Conservation (phyloP, 1,140 invertebrate species). For the Diplogasteroides magnus region DNA sequence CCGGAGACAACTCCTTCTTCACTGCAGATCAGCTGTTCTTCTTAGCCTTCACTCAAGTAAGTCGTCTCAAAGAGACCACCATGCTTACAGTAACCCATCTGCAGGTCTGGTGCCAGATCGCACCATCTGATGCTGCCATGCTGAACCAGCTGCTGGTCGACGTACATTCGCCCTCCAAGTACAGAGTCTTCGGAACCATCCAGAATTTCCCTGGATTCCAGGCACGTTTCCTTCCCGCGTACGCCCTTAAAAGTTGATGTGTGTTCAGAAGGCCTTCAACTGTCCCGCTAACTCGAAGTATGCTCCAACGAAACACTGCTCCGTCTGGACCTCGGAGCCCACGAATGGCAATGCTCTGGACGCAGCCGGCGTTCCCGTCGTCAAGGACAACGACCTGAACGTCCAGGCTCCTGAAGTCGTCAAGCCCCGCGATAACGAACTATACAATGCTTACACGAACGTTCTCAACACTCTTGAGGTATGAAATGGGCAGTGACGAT, state of each 20-base stretch:
- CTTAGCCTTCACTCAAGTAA: constrained; percentile 41
- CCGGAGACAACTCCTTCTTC: constrained; percentile 38
- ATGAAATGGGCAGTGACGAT: neutral
- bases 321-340: constrained; percentile 41
- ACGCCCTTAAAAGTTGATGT: constrained; percentile 40
- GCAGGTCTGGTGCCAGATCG: constrained; percentile 36
- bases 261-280: constrained; percentile 49
- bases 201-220: neutral
- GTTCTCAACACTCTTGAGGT: neutral
- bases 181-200: constrained; percentile 34
- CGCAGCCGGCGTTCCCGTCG: neutral
- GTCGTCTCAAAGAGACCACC: neutral
- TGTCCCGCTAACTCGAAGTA: constrained; percentile 41
- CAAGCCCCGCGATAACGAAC: neutral
- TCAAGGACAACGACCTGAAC: neutral
- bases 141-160: constrained; percentile 37
- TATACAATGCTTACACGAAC: neutral
- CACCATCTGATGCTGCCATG: constrained; percentile 16
- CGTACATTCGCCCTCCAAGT: constrained; percentile 37
- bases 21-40: constrained; percentile 48
- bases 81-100: neutral
- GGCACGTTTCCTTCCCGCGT: neutral
- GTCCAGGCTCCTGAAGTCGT: neutral
- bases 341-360: neutral
- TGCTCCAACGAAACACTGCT: constrained; percentile 42